Evolutionary conservation across 2,888 invertebrate genomes (phyloP), one percentile per base, ranked within the genome.

Genomic region (Calliopum simillimum): DNA sequence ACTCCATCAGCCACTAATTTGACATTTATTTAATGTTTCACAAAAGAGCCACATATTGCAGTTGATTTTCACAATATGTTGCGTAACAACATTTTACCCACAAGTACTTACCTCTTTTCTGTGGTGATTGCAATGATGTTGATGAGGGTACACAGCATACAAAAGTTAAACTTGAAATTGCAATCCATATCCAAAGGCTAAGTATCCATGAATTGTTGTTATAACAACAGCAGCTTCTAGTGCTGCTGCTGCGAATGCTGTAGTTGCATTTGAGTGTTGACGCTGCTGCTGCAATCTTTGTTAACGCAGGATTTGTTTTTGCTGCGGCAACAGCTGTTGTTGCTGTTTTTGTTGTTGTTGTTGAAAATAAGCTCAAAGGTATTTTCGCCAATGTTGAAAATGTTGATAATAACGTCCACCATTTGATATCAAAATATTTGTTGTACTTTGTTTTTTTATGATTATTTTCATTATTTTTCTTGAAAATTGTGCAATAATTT

Each of bases 91-190:
- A 8, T 14, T 23, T 44, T 51, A 16, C 12, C 33, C 47, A 16
- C 58, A 56, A n/a, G 66, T 56, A 71, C 80, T 81, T 78, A 86
- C 86, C 86, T 86, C 86, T 75, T 79, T 86, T 86, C 73, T 86
- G 86, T 74, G 84, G 84, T 73, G 84, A 78, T 77, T 85, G 83
- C 80, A 86, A 80, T 69, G 85, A 84, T 69, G 76, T 74, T 70
- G 85, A 83, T 72, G 85, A 85, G 41, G 83, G 83, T 78, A 84
- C 80, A 74, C 84, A 80, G 72, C 84, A 82, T 73, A 85, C 81
- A 79, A 85, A 79, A 78, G 80, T 78, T 78, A 80, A 76, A 67
- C 75, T 78, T 66, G 79, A 79, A 67, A 79, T 76, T 73, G 78
- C 78, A 76, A 80, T 75, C 75, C 77, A 77, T 78, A 79, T 69